Evolutionary conservation across 2,797 vertebrate genomes (phyloP).

Genomic region (Synanceia verrucosa): DNA sequence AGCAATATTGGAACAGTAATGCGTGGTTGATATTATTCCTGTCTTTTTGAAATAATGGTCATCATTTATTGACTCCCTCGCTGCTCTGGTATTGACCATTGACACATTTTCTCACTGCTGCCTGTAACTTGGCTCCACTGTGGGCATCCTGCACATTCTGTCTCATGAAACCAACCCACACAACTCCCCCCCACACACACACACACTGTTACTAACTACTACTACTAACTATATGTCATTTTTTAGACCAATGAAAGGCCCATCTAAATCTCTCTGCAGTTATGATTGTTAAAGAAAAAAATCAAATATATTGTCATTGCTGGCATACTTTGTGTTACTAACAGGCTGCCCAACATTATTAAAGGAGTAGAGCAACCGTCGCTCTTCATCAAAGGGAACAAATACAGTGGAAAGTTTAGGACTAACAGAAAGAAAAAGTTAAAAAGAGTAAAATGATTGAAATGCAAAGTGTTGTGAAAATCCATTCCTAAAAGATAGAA

Average conservation of each 20-base stretch:
- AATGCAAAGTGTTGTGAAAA: too few relatives aligned
- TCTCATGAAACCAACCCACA: slow-evolving; percentile 27
- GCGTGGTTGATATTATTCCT: background rate
- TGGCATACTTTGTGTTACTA: background rate
- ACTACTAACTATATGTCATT: too few relatives aligned
- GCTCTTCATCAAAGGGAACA: background rate
- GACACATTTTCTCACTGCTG: slow-evolving; percentile 9
- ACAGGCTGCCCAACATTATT: background rate
- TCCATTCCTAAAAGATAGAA: too few relatives aligned
- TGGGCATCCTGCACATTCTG: slow-evolving; percentile 26
- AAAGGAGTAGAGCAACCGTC: background rate
- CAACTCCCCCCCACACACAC: background rate
- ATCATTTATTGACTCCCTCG: background rate
- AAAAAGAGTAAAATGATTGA: background rate
- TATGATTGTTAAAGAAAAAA: background rate
- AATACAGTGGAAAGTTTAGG: background rate
- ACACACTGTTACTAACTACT: slow-evolving; percentile 3
- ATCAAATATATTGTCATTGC: background rate
- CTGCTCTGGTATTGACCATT: slow-evolving; percentile 10
- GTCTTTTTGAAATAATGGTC: background rate
- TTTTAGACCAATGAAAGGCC: too few relatives aligned
- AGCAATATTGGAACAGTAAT: background rate
- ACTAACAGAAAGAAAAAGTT: background rate
- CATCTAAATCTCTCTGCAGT: background rate
- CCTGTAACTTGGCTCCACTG: slow-evolving; percentile 1